Percentiles rank a stretch among this genome's conserved stretches.
phyloP scores from a whole-genome alignment of 2,797 vertebrate species.

The Phrynocephalus vlangalii region DNA sequence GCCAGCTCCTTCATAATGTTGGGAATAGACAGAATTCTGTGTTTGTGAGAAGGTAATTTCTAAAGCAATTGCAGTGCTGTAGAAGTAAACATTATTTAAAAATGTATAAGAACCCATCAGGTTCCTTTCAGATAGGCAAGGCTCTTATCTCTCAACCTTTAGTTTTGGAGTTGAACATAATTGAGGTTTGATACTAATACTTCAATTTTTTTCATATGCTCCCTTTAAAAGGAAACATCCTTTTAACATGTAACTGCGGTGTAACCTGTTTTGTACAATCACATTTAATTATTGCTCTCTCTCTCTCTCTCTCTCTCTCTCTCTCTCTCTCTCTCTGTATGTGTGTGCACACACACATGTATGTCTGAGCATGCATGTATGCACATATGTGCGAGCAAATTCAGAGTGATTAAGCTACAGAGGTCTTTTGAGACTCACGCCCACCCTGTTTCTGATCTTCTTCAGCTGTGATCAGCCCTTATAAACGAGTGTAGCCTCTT shows the following conservation, averaged over 20 bases:
- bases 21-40: slow-evolving; percentile 30
- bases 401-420: slow-evolving; percentile 59
- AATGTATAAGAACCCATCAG: neutral
- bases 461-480: slow-evolving; percentile 62
- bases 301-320: too few species aligned
- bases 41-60: slow-evolving; percentile 30
- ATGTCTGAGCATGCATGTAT: neutral
- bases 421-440: slow-evolving; percentile 55
- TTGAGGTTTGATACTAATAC: neutral
- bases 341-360: too few species aligned
- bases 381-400: slow-evolving; percentile 50
- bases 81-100: slow-evolving; percentile 37
- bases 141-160: neutral
- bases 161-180: neutral
- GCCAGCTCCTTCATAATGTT: slow-evolving; percentile 18
- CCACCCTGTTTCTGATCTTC: slow-evolving; percentile 60
- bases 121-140: neutral
- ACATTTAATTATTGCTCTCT: neutral
- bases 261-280: slow-evolving; percentile 24
- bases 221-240: neutral
- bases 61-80: slow-evolving; percentile 25
- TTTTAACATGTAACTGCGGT: slow-evolving; percentile 38
- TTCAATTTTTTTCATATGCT: neutral
- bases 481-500: slow-evolving; percentile 60
- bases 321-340: neutral